Percentiles rank a stretch among this genome's conserved stretches.
Evolutionary conservation across 1,140 invertebrate genomes (phyloP).

Genomic region (Periplaneta americana): DNA sequence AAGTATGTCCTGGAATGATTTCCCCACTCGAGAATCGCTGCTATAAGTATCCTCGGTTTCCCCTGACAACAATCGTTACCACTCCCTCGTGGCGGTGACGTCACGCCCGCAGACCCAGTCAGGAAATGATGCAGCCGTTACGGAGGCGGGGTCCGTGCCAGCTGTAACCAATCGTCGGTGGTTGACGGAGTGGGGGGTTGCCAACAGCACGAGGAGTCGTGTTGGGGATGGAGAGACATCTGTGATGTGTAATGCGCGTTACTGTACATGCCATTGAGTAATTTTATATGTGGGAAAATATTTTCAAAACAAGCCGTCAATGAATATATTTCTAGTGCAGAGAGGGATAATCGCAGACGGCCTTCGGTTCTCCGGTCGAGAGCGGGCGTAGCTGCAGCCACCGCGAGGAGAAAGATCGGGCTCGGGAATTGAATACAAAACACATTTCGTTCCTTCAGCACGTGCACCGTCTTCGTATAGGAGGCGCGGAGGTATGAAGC

Average conservation of each 20-base stretch:
- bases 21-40: background rate
- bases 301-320: background rate
- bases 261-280: background rate
- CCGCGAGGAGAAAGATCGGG: background rate
- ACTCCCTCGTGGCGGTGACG: background rate
- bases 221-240: conserved; percentile 5
- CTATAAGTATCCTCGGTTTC: conserved; percentile 5
- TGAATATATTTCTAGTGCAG: background rate
- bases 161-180: background rate
- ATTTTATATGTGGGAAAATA: background rate
- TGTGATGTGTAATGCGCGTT: background rate
- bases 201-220: background rate
- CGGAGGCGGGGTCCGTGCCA: background rate
- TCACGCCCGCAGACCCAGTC: background rate
- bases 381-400: background rate
- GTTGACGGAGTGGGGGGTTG: background rate
- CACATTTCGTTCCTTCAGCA: too few species aligned
- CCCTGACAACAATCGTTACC: background rate
- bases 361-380: background rate
- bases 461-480: too few species aligned
- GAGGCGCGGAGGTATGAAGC: too few species aligned
- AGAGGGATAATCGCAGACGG: background rate
- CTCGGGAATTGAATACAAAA: too few species aligned
- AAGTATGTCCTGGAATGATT: background rate
- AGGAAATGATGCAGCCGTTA: background rate